A percentile compares a stretch with the other conserved stretches of the same genome.
Evolutionary conservation across 2,888 invertebrate genomes (phyloP).

Genomic region (Alentia gelatinosa): DNA sequence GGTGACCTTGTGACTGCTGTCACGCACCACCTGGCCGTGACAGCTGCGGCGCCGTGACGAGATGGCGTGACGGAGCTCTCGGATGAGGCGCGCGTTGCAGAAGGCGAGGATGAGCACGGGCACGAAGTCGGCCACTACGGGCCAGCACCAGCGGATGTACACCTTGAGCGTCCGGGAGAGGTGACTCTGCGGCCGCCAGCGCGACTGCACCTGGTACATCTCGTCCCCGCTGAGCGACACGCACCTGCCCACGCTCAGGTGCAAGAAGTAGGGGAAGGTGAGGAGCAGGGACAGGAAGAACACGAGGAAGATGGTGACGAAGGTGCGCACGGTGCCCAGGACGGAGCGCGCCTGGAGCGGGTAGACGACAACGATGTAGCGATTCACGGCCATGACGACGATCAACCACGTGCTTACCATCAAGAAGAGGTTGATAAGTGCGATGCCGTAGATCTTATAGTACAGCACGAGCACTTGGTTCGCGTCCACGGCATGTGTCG

Average conservation of each 20-base stretch:
- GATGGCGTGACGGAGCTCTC: constrained; percentile 73
- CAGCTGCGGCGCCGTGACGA: constrained; percentile 69
- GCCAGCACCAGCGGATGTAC: constrained; percentile 69
- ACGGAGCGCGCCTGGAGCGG: constrained; percentile 84
- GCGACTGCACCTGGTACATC: constrained; percentile 9
- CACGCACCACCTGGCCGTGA: constrained; percentile 66
- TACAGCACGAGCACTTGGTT: constrained; percentile 80
- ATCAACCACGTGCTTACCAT: constrained; percentile 89
- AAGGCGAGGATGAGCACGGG: constrained; percentile 73
- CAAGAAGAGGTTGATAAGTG: constrained; percentile 79
- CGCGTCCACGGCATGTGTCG: constrained; percentile 82
- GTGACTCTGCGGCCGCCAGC: neutral
- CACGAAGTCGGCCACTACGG: constrained; percentile 74
- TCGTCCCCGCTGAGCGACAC: neutral
- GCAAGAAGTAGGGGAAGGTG: constrained; percentile 83
- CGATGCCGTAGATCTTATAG: constrained; percentile 73
- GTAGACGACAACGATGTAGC: constrained; percentile 88
- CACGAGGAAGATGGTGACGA: constrained; percentile 85
- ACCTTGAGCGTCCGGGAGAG: constrained; percentile 15
- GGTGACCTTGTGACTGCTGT: constrained; percentile 72
- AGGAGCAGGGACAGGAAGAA: constrained; percentile 85
- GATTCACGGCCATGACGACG: constrained; percentile 87
- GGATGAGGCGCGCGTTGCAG: constrained; percentile 74
- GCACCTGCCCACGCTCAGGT: constrained; percentile 18
- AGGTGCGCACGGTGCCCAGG: constrained; percentile 83